A percentile compares a stretch with the other conserved stretches of the same genome.
Conservation (phyloP, 2,113 vertebrate species). For the Zosterops borbonicus region DNA sequence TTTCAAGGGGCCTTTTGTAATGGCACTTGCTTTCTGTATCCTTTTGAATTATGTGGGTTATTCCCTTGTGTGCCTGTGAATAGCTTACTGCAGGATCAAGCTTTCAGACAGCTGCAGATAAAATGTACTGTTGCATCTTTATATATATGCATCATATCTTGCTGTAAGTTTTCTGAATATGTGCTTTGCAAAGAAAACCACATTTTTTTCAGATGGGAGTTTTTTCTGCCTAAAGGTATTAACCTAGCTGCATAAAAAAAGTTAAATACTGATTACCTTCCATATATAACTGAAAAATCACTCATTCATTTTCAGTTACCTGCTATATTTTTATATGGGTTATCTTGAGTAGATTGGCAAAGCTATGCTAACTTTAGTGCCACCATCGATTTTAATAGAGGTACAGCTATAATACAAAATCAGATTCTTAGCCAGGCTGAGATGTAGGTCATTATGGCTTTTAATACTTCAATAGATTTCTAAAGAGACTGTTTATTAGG, state of each 20-base stretch:
- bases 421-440: neutral
- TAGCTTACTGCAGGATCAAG: neutral
- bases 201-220: neutral
- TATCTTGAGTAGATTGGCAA: neutral
- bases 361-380: constrained; percentile 7
- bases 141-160: neutral
- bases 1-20: neutral
- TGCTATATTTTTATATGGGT: neutral
- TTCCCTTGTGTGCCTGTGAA: neutral
- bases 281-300: neutral
- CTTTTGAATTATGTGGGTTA: neutral
- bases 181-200: neutral
- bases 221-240: neutral
- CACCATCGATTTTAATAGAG: neutral
- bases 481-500: constrained; percentile 63
- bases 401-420: neutral
- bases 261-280: neutral
- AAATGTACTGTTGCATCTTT: neutral
- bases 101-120: neutral
- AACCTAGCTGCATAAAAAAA: neutral
- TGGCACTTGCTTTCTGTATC: neutral
- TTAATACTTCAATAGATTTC: constrained; percentile 75
- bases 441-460: constrained; percentile 39
- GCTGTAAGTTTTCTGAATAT: neutral
- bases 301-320: constrained; percentile 6